These are phyloP conservation scores for Scyliorhinus canicula DNA, from an alignment of 2,797 vertebrate genomes.

Conservation along the genomic window DNA sequence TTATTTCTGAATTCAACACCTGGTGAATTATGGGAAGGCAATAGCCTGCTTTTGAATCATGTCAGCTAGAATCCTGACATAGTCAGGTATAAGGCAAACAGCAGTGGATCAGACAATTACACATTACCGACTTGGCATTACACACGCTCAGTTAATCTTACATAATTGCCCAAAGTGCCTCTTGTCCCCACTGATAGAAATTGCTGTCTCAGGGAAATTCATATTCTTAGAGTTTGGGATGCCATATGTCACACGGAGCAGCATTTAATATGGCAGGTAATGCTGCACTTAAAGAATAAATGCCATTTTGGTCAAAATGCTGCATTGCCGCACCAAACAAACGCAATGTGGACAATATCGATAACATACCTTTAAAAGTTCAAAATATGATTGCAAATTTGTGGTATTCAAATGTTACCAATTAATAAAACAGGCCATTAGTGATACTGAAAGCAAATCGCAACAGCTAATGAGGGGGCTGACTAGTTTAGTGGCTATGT, in stretches of 20 bases:
- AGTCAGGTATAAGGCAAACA: not conserved
- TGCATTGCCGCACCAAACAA: not conserved
- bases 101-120: not conserved
- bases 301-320: not conserved
- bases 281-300: not conserved
- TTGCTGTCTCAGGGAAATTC: not conserved
- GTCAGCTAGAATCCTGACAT: not conserved
- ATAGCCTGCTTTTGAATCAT: not conserved
- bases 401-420: not conserved
- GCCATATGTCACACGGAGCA: not conserved
- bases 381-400: not conserved
- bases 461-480: not conserved
- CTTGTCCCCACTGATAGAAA: not conserved
- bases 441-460: not conserved
- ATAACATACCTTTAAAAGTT: not conserved
- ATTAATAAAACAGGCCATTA: not conserved
- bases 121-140: not conserved
- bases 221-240: not conserved
- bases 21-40: not conserved
- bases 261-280: not conserved
- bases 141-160: not conserved
- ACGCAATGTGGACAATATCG: too few species aligned
- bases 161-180: conserved; percentile 20
- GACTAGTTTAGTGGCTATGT: too few species aligned
- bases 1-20: not conserved